Base-by-base conservation (phyloP, 2,888 invertebrate genomes). In the Cancer borealis region DNA sequence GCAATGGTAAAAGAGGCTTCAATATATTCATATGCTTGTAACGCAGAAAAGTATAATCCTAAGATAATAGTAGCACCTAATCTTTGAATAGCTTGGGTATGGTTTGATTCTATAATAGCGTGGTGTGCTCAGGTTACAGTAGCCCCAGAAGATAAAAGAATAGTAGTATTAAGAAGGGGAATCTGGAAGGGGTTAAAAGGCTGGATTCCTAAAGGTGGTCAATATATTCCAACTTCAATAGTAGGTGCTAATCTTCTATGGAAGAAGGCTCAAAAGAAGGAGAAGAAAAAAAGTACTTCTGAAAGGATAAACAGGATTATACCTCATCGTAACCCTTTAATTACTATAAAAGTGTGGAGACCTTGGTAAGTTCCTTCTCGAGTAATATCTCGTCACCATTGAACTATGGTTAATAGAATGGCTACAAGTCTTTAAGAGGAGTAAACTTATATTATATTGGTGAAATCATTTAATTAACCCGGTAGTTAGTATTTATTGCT, bases 301-400 rank as follows among this genome's bases (percentile, higher is more conserved):
- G 98, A 98, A 8, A 97, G 96, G 97, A 98, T 98, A 97, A 98
- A 98, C 97, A 98, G 96, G 96, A 98, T 97, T 97, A 98, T 98
- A 96, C 98, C 98, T 97, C 97, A 97, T 95, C 97, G 97, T 96
- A 98, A 96, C 1, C 97, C 97, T 96, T 97, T 97, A 14, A 97
- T 96, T 1, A 98, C 97, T 96, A 96, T 96, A 46, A 96, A 96
- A 0, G 98, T 97, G 96, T 98, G 98, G 93, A 97, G 96, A 1
- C 98, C 98, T 97, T 98, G 97, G 93, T 97, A 97, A 0, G 97
- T 97, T 96, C 97, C 97, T 97, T 98, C 98, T 96, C 98, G 97
- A n/a, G 97, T 97, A 87, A 98, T 96, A 97, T 98, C 97, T 96
- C 97, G 97, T 97, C 98, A 98, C 97, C 97, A 98, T 97, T 98